These are phyloP conservation scores for Leucophenga varia DNA, from an alignment of 1,140 invertebrate species.

Conservation along the genomic window DNA sequence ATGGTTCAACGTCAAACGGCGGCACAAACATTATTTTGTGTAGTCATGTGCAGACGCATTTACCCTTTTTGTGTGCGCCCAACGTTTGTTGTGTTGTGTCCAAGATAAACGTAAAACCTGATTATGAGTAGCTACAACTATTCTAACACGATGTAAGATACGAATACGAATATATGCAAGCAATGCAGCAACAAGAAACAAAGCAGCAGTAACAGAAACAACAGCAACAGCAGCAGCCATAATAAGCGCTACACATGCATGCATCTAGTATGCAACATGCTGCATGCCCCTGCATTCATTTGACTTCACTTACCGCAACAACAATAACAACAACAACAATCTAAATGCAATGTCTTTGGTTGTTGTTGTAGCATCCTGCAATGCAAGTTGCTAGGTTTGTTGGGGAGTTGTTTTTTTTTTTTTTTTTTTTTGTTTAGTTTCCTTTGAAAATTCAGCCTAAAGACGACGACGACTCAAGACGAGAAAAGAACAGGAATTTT, in stretches of 20 bases:
- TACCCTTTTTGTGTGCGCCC: constrained; percentile 12
- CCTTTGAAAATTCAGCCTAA: constrained; percentile 42
- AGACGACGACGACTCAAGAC: too few species aligned
- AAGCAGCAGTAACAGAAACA: too few species aligned
- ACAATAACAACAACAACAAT: too few species aligned
- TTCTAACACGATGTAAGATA: constrained; percentile 42
- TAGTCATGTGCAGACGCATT: constrained; percentile 31
- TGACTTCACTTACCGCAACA: too few species aligned
- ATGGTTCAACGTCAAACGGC: too few species aligned
- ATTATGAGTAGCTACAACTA: constrained; percentile 47
- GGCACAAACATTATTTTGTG: constrained; percentile 34
- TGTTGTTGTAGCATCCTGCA: background rate
- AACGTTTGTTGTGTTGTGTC: constrained; percentile 7
- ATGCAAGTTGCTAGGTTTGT: constrained; percentile 12
- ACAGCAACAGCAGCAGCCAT: too few species aligned
- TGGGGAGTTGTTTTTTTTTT: background rate
- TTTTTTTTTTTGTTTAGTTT: background rate
- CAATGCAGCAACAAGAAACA: too few species aligned
- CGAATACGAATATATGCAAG: too few species aligned
- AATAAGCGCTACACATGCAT: too few species aligned
- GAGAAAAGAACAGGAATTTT: constrained; percentile 54
- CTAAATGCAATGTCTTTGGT: too few species aligned
- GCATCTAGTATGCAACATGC: too few species aligned
- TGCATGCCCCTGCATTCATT: too few species aligned
- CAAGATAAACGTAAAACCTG: constrained; percentile 36